These are phyloP conservation scores for Pachyramphus minor DNA, from an alignment of 2,113 vertebrate species.

Conservation along the genomic window DNA sequence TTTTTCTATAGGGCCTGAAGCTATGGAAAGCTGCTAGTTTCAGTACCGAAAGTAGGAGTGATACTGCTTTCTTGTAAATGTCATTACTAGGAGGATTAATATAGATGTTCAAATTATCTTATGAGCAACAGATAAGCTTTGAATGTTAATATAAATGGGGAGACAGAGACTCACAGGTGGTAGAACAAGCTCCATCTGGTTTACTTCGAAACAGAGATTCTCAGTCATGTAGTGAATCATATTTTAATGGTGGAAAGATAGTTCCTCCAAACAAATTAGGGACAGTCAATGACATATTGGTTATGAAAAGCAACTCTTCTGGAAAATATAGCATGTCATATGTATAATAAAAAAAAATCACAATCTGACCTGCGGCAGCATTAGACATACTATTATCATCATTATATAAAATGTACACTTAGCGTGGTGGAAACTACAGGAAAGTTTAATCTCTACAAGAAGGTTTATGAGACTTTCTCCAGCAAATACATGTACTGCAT, in stretches of 20 bases:
- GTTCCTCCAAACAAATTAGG: background rate
- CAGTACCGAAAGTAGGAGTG: background rate
- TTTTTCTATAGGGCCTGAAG: background rate
- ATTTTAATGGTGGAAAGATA: background rate
- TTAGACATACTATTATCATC: background rate
- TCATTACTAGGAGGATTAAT: background rate
- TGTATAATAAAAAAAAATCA: background rate
- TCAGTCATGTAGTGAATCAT: background rate
- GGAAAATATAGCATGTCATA: background rate
- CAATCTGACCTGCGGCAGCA: background rate
- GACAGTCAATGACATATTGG: background rate
- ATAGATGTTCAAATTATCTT: background rate
- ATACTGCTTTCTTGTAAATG: background rate
- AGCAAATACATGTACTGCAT: background rate
- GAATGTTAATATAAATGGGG: background rate
- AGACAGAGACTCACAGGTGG: background rate
- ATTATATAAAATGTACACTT: background rate
- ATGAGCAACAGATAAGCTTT: background rate
- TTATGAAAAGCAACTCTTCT: background rate
- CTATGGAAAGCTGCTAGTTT: background rate
- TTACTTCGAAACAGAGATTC: background rate
- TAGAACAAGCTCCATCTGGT: background rate
- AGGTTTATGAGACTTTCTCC: background rate
- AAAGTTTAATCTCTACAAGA: background rate
- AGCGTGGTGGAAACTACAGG: background rate